These are phyloP conservation scores for Icerya purchasi DNA, from an alignment of 2,888 invertebrate genomes.

Conservation along the genomic window DNA sequence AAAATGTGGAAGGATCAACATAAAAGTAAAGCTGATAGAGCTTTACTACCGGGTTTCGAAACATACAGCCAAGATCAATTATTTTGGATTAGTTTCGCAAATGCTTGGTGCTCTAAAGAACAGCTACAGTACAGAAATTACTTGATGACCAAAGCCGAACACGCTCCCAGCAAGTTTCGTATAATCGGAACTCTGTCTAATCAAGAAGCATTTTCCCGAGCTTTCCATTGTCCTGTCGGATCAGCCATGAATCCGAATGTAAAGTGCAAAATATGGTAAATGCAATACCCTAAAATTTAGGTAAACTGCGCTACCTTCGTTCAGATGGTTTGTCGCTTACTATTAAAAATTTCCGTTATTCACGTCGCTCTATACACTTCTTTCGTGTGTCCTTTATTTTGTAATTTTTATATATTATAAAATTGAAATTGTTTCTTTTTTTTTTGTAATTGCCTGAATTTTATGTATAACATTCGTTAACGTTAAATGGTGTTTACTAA, in stretches of 20 bases:
- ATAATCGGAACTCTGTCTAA: neutral
- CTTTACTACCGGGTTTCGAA: neutral
- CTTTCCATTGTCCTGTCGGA: neutral
- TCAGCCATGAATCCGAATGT: neutral
- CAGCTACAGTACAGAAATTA: neutral
- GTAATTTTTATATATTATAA: too few species aligned
- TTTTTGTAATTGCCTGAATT: too few species aligned
- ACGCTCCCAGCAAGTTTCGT: neutral
- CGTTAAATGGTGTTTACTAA: too few species aligned
- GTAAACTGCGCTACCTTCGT: too few species aligned
- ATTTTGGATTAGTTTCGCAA: neutral
- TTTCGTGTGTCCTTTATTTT: too few species aligned
- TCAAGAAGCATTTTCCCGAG: neutral
- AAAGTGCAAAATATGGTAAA: conserved; percentile 2
- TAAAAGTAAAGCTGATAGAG: neutral
- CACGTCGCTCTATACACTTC: too few species aligned
- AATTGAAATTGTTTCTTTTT: too few species aligned
- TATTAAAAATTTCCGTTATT: too few species aligned
- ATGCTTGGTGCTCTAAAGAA: neutral
- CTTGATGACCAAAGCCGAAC: neutral
- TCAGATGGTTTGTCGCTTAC: too few species aligned
- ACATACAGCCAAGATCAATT: neutral
- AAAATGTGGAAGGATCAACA: neutral
- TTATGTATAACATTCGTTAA: too few species aligned
- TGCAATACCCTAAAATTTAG: too few species aligned